phyloP scores from a whole-genome alignment of 2,888 invertebrate genomes.

The Drosophila yooni region DNA sequence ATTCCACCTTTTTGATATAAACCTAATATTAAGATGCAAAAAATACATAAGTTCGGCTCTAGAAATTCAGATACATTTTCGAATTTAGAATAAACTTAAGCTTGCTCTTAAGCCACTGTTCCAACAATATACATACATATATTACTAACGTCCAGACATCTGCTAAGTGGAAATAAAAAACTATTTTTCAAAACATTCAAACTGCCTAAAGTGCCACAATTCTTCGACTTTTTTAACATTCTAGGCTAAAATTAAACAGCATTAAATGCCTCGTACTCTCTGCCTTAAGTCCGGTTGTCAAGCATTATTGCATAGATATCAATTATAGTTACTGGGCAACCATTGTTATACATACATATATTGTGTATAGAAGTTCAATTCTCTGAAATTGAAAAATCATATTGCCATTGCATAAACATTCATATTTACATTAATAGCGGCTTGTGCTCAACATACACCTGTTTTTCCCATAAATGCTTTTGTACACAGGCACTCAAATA shows the following conservation, averaged over 20 bases:
- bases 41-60: not conserved
- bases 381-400: constrained; percentile 21
- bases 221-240: not conserved
- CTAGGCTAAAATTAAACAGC: not conserved
- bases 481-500: constrained; percentile 47
- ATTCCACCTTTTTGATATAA: not conserved
- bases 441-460: constrained; percentile 39
- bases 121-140: not conserved
- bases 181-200: not conserved
- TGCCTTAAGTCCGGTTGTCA: constrained; percentile 15
- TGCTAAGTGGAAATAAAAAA: not conserved
- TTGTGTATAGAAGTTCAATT: constrained; percentile 2
- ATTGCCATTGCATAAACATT: constrained; percentile 8
- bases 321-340: constrained; percentile 39
- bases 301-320: constrained; percentile 5
- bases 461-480: constrained; percentile 41
- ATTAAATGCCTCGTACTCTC: not conserved
- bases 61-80: not conserved
- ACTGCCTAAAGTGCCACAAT: not conserved
- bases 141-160: not conserved
- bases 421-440: constrained; percentile 17
- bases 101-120: not conserved
- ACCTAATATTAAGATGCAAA: not conserved
- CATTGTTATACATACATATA: constrained; percentile 23
- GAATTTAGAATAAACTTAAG: not conserved